phyloP scores from a whole-genome alignment of 2,113 vertebrate species.

The Gopherus evgoodei region DNA sequence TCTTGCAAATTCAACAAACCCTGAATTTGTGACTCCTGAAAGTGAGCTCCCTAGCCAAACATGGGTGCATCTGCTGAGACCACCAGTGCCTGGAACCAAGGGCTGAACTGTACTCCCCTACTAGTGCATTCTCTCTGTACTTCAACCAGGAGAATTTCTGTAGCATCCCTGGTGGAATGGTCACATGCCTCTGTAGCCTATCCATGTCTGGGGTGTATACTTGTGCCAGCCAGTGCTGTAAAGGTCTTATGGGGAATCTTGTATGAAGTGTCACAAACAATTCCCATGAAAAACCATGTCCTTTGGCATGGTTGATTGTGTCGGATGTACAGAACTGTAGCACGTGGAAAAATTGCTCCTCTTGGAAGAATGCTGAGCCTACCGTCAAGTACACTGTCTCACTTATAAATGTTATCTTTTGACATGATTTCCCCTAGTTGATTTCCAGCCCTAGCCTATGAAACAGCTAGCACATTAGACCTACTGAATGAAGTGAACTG shows the following conservation, averaged over 20 bases:
- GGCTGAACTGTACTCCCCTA: background rate
- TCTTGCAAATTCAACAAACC: background rate
- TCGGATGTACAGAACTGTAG: background rate
- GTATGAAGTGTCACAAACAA: background rate
- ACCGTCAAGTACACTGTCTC: background rate
- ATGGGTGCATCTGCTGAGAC: background rate
- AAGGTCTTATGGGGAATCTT: background rate
- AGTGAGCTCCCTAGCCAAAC: background rate
- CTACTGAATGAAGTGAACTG: background rate
- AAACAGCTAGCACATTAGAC: background rate
- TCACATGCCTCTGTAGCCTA: background rate
- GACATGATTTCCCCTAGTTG: background rate
- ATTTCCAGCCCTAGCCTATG: background rate
- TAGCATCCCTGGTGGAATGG: background rate
- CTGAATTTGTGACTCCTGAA: background rate
- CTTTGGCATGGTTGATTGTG: background rate
- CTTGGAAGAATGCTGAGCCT: background rate
- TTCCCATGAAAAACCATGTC: background rate
- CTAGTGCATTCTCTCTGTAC: background rate
- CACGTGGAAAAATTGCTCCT: background rate
- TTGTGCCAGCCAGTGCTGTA: background rate
- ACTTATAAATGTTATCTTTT: background rate
- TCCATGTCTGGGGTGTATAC: background rate
- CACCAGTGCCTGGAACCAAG: background rate
- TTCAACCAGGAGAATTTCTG: background rate